Evolutionary conservation across 2,888 invertebrate species (phyloP).

Genomic region (Pachymerium ferrugineum): DNA sequence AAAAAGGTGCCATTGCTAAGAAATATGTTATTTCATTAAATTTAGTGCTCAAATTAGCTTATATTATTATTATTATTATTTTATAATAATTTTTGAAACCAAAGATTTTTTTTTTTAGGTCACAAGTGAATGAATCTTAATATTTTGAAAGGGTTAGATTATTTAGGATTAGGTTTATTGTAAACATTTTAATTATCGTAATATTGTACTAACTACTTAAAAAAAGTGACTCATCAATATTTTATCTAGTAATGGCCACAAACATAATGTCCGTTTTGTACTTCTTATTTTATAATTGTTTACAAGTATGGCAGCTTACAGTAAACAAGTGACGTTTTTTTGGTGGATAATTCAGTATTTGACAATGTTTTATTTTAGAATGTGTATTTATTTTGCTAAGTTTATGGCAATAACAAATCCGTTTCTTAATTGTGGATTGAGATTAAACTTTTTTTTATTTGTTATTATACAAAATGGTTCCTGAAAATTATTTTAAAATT

Average conservation of each 20-base stretch:
- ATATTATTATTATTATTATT: constrained; percentile 1
- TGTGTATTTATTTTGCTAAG: too few species aligned
- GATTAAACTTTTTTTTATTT: not conserved
- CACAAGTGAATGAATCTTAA: not conserved
- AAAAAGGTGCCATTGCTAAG: not conserved
- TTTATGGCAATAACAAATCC: too few species aligned
- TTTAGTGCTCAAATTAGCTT: not conserved
- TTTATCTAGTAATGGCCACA: not conserved
- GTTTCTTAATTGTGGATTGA: too few species aligned
- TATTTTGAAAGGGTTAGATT: not conserved
- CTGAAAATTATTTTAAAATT: not conserved
- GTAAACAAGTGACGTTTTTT: too few species aligned
- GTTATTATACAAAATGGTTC: not conserved
- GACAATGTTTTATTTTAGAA: too few species aligned
- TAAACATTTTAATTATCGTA: not conserved
- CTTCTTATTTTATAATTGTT: not conserved
- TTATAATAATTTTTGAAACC: not conserved
- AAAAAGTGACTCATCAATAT: not conserved
- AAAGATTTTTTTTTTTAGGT: not conserved
- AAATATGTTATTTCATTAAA: not conserved
- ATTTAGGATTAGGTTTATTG: not conserved
- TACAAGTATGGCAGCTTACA: too few species aligned
- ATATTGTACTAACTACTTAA: not conserved
- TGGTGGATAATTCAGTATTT: too few species aligned
- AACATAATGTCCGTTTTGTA: not conserved